Conservation (phyloP, 2,888 invertebrate genomes). For the Carterocephalus palaemon region DNA sequence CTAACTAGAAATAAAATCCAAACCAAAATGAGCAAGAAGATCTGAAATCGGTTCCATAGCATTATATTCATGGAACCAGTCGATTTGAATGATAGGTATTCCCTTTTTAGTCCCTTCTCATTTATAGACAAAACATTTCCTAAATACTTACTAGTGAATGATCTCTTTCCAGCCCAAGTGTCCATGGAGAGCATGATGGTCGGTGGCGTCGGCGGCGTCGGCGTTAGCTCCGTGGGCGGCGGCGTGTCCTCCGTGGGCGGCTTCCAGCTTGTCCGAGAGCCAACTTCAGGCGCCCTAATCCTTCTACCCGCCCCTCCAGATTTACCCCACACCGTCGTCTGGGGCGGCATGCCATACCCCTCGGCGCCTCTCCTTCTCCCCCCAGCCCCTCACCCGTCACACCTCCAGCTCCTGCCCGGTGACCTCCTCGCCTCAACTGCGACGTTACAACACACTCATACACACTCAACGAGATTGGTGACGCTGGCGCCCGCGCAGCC, state of each 20-base stretch:
- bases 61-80: too few relatives aligned
- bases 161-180: slow-evolving; percentile 79
- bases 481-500: slow-evolving; percentile 81
- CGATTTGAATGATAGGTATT: too few relatives aligned
- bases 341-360: slow-evolving; percentile 82
- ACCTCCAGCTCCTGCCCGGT: slow-evolving; percentile 83
- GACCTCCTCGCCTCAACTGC: slow-evolving; percentile 82
- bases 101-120: too few relatives aligned
- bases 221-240: slow-evolving; percentile 81
- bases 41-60: too few relatives aligned
- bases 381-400: slow-evolving; percentile 78
- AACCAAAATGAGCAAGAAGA: too few relatives aligned
- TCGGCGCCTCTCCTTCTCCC: slow-evolving; percentile 64
- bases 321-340: slow-evolving; percentile 85
- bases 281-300: slow-evolving; percentile 89
- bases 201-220: slow-evolving; percentile 81
- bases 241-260: slow-evolving; percentile 85
- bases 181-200: slow-evolving; percentile 86
- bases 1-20: too few relatives aligned
- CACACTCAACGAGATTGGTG: slow-evolving; percentile 83
- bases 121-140: not conserved
- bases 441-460: slow-evolving; percentile 83
- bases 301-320: slow-evolving; percentile 86
- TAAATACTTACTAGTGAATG: slow-evolving; percentile 1
- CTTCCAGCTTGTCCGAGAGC: slow-evolving; percentile 91